phyloP scores from a whole-genome alignment of 2,888 invertebrate genomes.

The Neoitamus cyanurus region DNA sequence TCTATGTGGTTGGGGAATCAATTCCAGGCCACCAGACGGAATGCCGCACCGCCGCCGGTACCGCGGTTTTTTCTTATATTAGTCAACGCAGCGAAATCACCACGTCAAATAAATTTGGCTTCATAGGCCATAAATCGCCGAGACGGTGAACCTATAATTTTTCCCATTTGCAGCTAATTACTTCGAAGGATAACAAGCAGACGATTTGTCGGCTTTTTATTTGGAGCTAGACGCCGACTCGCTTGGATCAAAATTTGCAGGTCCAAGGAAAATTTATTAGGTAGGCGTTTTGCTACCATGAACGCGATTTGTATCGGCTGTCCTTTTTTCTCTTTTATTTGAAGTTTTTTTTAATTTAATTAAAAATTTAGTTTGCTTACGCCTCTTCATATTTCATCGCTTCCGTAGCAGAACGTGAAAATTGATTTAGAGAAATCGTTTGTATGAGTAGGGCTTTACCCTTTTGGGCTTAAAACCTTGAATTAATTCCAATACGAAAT shows the following conservation, averaged over 20 bases:
- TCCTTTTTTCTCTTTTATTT: too few relatives aligned
- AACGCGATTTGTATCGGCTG: too few relatives aligned
- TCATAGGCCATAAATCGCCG: neutral
- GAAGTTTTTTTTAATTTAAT: too few relatives aligned
- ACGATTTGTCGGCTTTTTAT: neutral
- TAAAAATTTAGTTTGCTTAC: too few relatives aligned
- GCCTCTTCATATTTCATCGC: too few relatives aligned
- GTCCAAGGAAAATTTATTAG: neutral
- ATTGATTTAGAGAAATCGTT: too few relatives aligned
- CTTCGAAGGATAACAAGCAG: neutral
- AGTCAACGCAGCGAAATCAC: neutral
- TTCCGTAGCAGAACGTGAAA: too few relatives aligned
- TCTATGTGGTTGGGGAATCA: neutral
- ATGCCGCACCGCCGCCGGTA: too few relatives aligned
- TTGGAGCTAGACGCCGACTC: neutral
- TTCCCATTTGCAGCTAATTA: neutral
- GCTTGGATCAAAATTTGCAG: neutral
- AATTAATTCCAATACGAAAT: too few relatives aligned
- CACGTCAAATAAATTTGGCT: neutral
- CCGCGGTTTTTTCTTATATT: neutral
- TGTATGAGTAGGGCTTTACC: too few relatives aligned
- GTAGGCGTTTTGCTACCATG: too few relatives aligned
- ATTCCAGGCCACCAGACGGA: neutral
- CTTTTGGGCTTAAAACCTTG: too few relatives aligned
- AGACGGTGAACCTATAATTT: neutral